Conservation (phyloP, 2,113 vertebrate species). For the Paralichthys olivaceus region DNA sequence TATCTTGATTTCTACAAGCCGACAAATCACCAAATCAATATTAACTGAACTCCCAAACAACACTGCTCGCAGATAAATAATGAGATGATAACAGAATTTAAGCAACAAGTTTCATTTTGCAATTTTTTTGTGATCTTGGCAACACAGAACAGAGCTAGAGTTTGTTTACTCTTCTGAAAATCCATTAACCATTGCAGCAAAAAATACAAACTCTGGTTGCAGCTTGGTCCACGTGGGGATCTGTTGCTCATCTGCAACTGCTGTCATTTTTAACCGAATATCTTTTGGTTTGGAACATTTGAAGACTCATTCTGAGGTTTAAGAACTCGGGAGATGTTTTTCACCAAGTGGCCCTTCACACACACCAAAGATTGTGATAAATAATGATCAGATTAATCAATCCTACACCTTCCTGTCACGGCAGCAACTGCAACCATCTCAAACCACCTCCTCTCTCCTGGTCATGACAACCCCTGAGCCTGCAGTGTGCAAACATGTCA, state of each 20-base stretch:
- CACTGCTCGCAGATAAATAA: not conserved
- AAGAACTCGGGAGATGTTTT: not conserved
- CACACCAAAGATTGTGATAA: too few species aligned
- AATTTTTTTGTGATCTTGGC: not conserved
- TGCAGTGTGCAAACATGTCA: slow-evolving; percentile 61
- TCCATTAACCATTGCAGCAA: not conserved
- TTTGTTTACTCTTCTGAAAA: not conserved
- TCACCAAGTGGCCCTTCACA: not conserved
- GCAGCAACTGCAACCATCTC: not conserved
- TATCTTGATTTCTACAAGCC: not conserved
- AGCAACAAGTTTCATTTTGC: not conserved
- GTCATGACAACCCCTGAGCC: slow-evolving; percentile 33
- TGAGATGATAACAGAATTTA: not conserved
- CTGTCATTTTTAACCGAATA: not conserved
- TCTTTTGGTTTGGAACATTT: not conserved
- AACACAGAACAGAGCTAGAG: not conserved
- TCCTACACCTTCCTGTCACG: not conserved
- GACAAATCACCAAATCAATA: not conserved
- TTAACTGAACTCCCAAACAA: not conserved
- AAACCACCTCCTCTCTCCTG: slow-evolving; percentile 30
- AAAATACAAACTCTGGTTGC: not conserved
- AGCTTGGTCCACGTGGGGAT: not conserved
- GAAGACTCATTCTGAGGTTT: too few species aligned
- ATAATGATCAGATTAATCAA: not conserved
- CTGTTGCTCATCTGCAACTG: not conserved